phyloP scores from a whole-genome alignment of 1,140 invertebrate genomes.

The Brachionus asplanchnoidis region DNA sequence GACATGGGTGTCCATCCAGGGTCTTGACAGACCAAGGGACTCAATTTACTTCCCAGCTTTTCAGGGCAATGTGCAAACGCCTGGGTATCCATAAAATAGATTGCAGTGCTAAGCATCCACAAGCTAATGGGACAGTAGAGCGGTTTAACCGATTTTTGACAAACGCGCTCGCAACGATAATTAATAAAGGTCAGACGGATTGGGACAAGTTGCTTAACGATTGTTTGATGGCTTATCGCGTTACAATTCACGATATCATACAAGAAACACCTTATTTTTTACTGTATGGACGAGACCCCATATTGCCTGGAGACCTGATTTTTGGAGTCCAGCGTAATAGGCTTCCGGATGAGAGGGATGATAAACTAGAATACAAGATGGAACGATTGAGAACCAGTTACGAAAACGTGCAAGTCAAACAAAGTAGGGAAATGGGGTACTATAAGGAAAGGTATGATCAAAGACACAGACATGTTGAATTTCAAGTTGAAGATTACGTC shows the following conservation, averaged over 20 bases:
- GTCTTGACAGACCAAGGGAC: background rate
- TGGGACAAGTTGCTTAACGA: background rate
- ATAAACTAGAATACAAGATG: background rate
- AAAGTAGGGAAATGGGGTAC: background rate
- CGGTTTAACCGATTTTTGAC: background rate
- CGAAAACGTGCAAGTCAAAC: background rate
- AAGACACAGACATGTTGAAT: background rate
- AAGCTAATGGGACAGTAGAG: slow-evolving; percentile 44
- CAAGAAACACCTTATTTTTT: no score
- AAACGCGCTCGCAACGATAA: background rate
- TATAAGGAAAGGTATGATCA: background rate
- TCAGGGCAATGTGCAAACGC: background rate
- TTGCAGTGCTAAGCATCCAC: slow-evolving; percentile 45
- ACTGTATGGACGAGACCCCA: no score
- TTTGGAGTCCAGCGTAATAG: no score
- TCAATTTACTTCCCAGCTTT: background rate
- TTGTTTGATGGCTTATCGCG: background rate
- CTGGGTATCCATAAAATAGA: slow-evolving; percentile 42
- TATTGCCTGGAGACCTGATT: no score
- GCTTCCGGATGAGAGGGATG: background rate
- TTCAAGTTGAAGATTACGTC: background rate
- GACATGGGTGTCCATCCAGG: no score
- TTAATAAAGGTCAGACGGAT: background rate
- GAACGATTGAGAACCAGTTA: background rate
- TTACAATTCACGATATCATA: background rate